Evolutionary conservation across 2,888 invertebrate genomes (phyloP), one percentile per base, ranked within the genome.

Genomic region (Cryptus armator): DNA sequence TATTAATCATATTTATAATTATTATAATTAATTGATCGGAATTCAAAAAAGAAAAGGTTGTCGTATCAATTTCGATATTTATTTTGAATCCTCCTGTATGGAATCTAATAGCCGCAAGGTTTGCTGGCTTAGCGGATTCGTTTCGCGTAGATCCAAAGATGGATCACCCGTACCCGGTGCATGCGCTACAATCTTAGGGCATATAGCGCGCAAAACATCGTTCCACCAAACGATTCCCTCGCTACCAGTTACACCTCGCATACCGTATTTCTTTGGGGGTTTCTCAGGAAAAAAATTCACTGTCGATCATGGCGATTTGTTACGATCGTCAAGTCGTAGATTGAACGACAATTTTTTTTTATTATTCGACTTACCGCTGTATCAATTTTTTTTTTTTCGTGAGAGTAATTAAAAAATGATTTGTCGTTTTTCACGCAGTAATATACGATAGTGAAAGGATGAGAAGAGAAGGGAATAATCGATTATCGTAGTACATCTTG

Each of bases 121-220:
- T 72, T 46, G 72, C 80, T 43, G 80, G 80, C 80, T 81, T 67
- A 74, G 74, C 67, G 32, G 19, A 74, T 81, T 74, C 80, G 80
- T 74, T 81, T 67, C 80, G 67, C 80, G 32, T 37, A 67, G 46
- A 67, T 74, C 74, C 56, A 32, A 74, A 80, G 74, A 74, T 80
- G 80, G 72, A 74, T 74, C 72, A 67, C 67, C 80, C 12, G n/a
- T 66, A 44, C 37, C 14, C 32, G 59, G 32, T 67, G 48, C 66
- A 66, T 66, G 43, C 59, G 29, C 19, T 16, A 19, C 56, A 37
- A 37, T 66, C 43, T 43, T 43, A 44, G 43, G 9, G 16, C 43
- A 43, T 19, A 19, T 19, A 37, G 3, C n/a, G 9, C 43, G 37
- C 77, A 62, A 14, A 29, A 32, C 29, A 37, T 43, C 56, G 43